Evolutionary conservation across 2,888 invertebrate species (phyloP).

Genomic region (Seira musarum): DNA sequence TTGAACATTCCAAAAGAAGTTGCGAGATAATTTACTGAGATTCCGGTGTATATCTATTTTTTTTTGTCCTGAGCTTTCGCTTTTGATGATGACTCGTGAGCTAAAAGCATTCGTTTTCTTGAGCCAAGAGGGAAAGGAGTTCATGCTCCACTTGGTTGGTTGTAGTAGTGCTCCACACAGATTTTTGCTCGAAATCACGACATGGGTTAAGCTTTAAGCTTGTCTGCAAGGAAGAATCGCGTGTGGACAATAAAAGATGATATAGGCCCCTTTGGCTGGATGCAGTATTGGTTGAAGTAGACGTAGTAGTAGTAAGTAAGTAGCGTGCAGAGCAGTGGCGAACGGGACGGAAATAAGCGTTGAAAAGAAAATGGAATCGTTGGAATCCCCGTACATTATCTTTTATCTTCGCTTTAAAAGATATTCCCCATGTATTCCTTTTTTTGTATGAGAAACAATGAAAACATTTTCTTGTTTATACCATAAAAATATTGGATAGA

Average conservation of each 20-base stretch:
- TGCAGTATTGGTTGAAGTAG: too few relatives aligned
- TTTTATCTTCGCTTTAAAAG: background rate
- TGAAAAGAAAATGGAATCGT: constrained; percentile 6
- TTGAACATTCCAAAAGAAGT: constrained; percentile 33
- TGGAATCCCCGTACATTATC: constrained; percentile 3
- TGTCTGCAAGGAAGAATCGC: background rate
- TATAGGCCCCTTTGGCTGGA: background rate
- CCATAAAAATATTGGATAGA: constrained; percentile 7
- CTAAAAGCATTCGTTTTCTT: constrained; percentile 63
- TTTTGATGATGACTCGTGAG: constrained; percentile 33
- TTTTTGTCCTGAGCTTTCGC: too few relatives aligned
- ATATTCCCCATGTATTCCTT: background rate
- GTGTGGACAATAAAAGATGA: constrained; percentile 10
- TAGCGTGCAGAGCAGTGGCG: background rate
- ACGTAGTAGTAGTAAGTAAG: background rate
- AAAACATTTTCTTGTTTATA: constrained; percentile 10
- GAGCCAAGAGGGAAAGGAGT: constrained; percentile 60
- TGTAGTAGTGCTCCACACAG: background rate
- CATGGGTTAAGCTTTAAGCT: constrained; percentile 1
- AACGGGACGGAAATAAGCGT: background rate
- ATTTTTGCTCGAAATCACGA: background rate
- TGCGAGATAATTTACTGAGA: constrained; percentile 69
- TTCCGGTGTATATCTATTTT: constrained; percentile 57
- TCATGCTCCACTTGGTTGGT: constrained; percentile 61
- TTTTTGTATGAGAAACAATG: background rate